phyloP scores from a whole-genome alignment of 2,797 vertebrate genomes.

The Buceros bicornis region DNA sequence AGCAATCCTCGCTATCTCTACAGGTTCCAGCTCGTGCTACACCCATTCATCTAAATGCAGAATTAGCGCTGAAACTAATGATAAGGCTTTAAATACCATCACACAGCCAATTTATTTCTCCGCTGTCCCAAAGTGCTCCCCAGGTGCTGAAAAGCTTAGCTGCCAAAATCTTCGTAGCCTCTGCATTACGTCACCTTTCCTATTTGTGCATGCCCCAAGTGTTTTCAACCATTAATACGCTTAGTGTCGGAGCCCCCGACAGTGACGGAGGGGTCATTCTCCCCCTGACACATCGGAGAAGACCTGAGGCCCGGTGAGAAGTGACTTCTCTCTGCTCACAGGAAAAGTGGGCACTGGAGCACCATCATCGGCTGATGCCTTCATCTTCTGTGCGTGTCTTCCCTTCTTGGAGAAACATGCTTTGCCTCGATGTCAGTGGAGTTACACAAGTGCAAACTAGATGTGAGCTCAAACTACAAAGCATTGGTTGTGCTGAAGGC shows the following conservation, averaged over 20 bases:
- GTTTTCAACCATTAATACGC: background rate
- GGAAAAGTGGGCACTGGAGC: background rate
- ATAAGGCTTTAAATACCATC: conserved; percentile 55
- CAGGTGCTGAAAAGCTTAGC: conserved; percentile 49
- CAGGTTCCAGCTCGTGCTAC: conserved; percentile 26
- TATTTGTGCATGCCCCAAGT: background rate
- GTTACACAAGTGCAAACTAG: background rate
- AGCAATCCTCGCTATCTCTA: background rate
- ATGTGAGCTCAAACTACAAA: background rate
- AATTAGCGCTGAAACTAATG: conserved; percentile 37
- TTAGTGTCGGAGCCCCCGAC: background rate
- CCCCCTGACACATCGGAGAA: background rate
- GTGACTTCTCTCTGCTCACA: background rate
- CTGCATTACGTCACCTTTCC: background rate
- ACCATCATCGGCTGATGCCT: background rate
- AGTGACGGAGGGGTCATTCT: rapidly evolving
- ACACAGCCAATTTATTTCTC: conserved; percentile 36
- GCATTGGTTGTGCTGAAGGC: background rate
- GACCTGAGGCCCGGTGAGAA: background rate
- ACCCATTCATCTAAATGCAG: conserved; percentile 38
- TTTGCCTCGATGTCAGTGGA: background rate
- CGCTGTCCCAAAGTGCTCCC: conserved; percentile 21
- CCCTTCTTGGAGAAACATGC: background rate
- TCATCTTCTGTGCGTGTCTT: rapidly evolving
- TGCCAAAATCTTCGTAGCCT: conserved; percentile 23